Base-by-base conservation (phyloP, 2,113 vertebrate species). In the Dermatemys mawii region DNA sequence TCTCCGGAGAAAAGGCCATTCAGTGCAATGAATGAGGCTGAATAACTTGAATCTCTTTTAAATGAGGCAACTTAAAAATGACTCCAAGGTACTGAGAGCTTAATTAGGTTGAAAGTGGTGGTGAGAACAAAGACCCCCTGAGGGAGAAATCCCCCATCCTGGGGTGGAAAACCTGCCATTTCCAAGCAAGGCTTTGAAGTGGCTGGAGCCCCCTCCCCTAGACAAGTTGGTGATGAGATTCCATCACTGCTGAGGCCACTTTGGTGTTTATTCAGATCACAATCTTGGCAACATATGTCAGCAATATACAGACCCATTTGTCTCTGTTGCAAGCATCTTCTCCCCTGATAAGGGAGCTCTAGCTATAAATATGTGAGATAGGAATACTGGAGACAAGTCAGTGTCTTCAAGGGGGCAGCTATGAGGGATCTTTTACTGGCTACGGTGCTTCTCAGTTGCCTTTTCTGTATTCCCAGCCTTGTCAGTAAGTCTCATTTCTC, bases 1-100 rank as follows among this genome's bases (percentile, higher is more conserved):
- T 97, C 93, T 92, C 91, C 87, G 97, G 97, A 97, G 97, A 97
- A 98, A 98, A 98, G 96, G n/a, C n/a, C n/a, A n/a, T n/a, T n/a
- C n/a, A n/a, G n/a, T n/a, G 96, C 87, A 87, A 35, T 60, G 75
- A 35, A 48, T 29, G 49, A 76, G 57, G 81, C 48, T 85, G 82
- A 78, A 92, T 78, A 38, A 48, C 73, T 22, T 48, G 3, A 2
- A 22, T 67, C 78, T 78, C 48, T 95, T 98, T 97, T 96, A 96
- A 97, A 93, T 96, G 93, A 97, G 87, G 2, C 24, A 21, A 44
- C 97, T 98, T 98, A 92, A 88, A 89, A 86, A 89, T 82, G 50
- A 63, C 60, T 90, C 49, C 2, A 1, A 91, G 96, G 95, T 96
- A 95, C 87, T 98, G 97, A 97, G 96, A 96, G 88, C 96, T 97